Conservation (phyloP, 2,113 vertebrate genomes). For the Odobenus rosmarus region DNA sequence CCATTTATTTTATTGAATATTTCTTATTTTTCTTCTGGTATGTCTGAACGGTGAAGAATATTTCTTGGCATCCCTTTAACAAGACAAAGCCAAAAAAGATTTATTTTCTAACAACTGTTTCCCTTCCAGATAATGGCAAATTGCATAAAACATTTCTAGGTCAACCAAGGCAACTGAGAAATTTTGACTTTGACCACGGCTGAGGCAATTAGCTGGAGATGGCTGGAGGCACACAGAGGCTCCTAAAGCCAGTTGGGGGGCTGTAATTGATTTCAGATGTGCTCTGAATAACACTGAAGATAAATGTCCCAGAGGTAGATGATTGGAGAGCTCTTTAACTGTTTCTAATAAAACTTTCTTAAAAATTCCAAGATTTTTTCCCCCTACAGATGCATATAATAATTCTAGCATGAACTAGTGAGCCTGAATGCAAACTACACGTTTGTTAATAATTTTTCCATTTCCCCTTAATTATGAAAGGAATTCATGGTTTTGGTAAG, state of each 20-base stretch:
- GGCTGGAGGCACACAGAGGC: background rate
- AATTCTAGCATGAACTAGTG: slow-evolving; percentile 64
- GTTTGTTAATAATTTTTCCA: slow-evolving; percentile 62
- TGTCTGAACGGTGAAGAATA: slow-evolving; percentile 8
- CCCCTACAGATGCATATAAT: slow-evolving; percentile 58
- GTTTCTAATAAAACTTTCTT: slow-evolving; percentile 77
- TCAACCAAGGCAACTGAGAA: slow-evolving; percentile 74
- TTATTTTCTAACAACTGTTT: slow-evolving; percentile 70
- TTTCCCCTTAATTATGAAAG: slow-evolving; percentile 46
- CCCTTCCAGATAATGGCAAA: slow-evolving; percentile 48
- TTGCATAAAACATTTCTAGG: slow-evolving; percentile 67
- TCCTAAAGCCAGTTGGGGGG: slow-evolving; percentile 36
- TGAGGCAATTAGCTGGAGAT: slow-evolving; percentile 27
- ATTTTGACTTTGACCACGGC: slow-evolving; percentile 56
- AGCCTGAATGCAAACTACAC: slow-evolving; percentile 16
- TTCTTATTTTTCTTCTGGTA: slow-evolving; percentile 55
- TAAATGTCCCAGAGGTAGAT: slow-evolving; percentile 61
- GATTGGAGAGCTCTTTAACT: slow-evolving; percentile 27
- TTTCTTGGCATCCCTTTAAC: slow-evolving; percentile 43
- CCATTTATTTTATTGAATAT: slow-evolving; percentile 58
- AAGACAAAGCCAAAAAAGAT: background rate
- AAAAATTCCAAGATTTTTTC: slow-evolving; percentile 61
- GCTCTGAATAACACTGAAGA: slow-evolving; percentile 37
- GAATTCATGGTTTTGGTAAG: background rate
- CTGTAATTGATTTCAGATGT: slow-evolving; percentile 64